phyloP scores from a whole-genome alignment of 2,888 invertebrate species.

The Norana najaformis region DNA sequence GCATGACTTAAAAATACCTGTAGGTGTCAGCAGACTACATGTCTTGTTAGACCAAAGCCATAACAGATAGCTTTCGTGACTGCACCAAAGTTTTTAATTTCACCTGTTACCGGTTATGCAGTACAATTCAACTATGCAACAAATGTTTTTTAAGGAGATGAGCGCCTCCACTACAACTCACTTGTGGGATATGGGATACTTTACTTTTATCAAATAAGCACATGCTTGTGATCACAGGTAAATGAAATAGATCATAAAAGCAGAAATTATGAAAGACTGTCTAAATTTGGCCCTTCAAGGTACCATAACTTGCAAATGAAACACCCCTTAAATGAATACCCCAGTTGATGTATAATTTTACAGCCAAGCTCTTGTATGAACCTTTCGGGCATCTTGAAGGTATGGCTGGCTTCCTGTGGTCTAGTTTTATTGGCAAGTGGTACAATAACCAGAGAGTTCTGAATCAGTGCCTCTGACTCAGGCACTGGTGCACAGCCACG shows the following conservation, averaged over 20 bases:
- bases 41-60: no score
- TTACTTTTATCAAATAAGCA: no score
- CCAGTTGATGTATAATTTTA: background rate
- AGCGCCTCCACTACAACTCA: no score
- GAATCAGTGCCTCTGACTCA: background rate
- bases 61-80: no score
- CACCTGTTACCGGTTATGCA: no score
- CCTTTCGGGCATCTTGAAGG: background rate
- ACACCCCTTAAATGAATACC: background rate
- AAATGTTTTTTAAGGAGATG: no score
- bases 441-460: background rate
- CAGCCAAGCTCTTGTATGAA: background rate
- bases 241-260: no score
- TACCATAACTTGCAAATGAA: background rate
- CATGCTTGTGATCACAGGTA: background rate
- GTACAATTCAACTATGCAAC: no score
- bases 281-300: constrained; percentile 5
- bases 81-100: no score
- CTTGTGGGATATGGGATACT: no score
- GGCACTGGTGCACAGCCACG: background rate
- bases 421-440: background rate
- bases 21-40: no score
- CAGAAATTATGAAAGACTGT: background rate
- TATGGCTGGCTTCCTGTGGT: background rate
- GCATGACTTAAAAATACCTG: no score